Percentiles rank a stretch among this genome's conserved stretches.
These are phyloP conservation scores for Muschampia plurimacula DNA, from an alignment of 2,888 invertebrate species.

Conservation along the genomic window DNA sequence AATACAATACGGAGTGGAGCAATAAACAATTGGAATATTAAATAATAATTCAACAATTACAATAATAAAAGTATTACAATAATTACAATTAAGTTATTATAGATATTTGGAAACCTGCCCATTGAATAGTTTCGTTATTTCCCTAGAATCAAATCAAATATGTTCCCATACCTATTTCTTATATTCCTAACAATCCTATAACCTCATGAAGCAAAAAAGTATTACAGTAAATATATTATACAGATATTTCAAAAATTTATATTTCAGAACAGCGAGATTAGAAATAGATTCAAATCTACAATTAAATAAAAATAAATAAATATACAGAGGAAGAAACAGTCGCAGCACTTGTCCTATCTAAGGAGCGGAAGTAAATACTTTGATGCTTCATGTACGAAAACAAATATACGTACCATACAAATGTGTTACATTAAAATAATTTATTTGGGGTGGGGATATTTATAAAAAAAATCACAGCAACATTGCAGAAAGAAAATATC, in stretches of 20 bases:
- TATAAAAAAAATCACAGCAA: constrained; percentile 73
- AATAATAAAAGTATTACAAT: constrained; percentile 37
- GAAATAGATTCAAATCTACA: constrained; percentile 80
- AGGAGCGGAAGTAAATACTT: constrained; percentile 68
- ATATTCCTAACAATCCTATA: constrained; percentile 78
- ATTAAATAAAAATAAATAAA: constrained; percentile 58
- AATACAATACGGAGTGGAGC: constrained; percentile 38
- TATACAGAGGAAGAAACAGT: constrained; percentile 54
- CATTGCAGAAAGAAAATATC: constrained; percentile 73
- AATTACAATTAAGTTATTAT: constrained; percentile 40
- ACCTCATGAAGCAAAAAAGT: constrained; percentile 84
- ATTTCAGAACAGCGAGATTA: constrained; percentile 73
- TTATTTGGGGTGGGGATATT: constrained; percentile 52
- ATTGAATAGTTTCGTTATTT: constrained; percentile 61
- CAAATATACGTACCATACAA: constrained; percentile 69
- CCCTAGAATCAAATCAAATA: constrained; percentile 72
- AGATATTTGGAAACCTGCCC: constrained; percentile 69
- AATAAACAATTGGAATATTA: constrained; percentile 39
- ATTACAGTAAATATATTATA: constrained; percentile 78
- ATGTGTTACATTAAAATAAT: constrained; percentile 66
- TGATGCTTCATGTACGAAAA: constrained; percentile 80
- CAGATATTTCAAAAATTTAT: constrained; percentile 70
- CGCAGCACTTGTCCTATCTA: constrained; percentile 47
- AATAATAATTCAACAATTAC: constrained; percentile 40
- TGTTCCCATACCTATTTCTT: constrained; percentile 77